phyloP scores from a whole-genome alignment of 2,113 vertebrate species.

The Grus americana region DNA sequence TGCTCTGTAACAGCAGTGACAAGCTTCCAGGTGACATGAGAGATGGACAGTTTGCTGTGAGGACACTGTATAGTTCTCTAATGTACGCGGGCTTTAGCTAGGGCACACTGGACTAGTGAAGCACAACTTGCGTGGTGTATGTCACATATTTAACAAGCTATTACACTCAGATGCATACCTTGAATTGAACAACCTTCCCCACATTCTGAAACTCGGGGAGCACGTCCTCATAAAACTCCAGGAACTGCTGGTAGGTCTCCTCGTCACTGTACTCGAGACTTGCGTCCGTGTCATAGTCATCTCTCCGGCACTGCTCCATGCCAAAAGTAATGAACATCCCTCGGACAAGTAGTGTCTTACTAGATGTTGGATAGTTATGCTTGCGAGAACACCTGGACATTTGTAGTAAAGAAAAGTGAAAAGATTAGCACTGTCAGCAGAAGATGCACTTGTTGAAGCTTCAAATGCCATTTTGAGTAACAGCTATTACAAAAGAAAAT shows the following conservation, averaged over 20 bases:
- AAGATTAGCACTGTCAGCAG: neutral
- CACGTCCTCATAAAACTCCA: constrained; percentile 94
- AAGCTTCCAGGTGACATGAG: neutral
- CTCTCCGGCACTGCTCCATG: constrained; percentile 91
- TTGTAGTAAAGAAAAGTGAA: neutral
- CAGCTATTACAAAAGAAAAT: neutral
- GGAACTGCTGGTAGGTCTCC: constrained; percentile 91
- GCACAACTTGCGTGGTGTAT: fast-evolving
- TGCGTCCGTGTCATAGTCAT: constrained; percentile 93
- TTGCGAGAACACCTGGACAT: constrained; percentile 89
- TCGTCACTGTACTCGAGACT: constrained; percentile 95
- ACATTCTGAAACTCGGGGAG: constrained; percentile 90
- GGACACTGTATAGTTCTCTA: neutral
- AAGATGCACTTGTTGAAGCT: neutral
- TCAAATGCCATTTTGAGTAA: neutral
- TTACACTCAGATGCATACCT: constrained; percentile 73
- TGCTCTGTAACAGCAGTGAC: neutral
- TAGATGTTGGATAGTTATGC: constrained; percentile 85
- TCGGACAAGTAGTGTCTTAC: constrained; percentile 89
- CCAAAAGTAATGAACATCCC: constrained; percentile 94
- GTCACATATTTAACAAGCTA: neutral
- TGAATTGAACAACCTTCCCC: constrained; percentile 95
- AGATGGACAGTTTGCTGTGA: neutral
- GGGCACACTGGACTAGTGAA: neutral
- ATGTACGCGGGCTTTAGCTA: neutral